Evolutionary conservation across 2,113 vertebrate species (phyloP).

Genomic region (Hylia prasina): DNA sequence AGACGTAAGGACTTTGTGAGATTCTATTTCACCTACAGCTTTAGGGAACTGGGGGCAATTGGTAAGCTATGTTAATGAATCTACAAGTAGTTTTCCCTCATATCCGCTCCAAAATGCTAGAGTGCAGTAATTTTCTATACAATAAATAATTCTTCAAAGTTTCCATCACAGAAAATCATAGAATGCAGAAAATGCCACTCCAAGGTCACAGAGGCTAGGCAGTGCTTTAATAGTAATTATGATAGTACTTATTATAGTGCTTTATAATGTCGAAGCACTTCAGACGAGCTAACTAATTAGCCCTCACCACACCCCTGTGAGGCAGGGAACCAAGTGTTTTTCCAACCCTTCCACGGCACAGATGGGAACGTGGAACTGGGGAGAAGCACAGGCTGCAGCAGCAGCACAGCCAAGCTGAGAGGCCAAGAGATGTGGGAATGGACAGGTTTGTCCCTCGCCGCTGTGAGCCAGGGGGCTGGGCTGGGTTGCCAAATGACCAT

Average conservation of each 20-base stretch:
- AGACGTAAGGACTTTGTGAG: conserved; percentile 68
- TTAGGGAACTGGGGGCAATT: conserved; percentile 25
- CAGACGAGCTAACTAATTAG: conserved; percentile 5
- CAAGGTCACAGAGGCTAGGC: conserved; percentile 75
- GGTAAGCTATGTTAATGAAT: conserved; percentile 49
- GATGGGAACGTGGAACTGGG: neutral
- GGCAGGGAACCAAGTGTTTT: conserved; percentile 49
- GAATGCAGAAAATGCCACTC: conserved; percentile 47
- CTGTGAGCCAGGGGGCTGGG: neutral
- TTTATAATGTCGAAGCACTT: conserved; percentile 43
- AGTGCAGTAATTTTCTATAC: conserved; percentile 68
- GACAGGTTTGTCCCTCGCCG: accelerated
- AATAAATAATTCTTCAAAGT: conserved; percentile 76
- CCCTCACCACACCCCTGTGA: neutral
- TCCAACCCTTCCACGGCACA: neutral
- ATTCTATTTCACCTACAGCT: conserved; percentile 75
- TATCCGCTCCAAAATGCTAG: conserved; percentile 54
- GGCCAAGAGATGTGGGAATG: neutral
- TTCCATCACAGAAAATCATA: conserved; percentile 52
- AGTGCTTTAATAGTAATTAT: conserved; percentile 70
- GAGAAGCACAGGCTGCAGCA: neutral
- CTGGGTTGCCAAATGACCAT: neutral
- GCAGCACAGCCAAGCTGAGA: neutral
- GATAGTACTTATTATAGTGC: conserved; percentile 62
- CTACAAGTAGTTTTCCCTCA: conserved; percentile 62